phyloP scores from a whole-genome alignment of 2,888 invertebrate genomes.

The Isotomurus palustris region DNA sequence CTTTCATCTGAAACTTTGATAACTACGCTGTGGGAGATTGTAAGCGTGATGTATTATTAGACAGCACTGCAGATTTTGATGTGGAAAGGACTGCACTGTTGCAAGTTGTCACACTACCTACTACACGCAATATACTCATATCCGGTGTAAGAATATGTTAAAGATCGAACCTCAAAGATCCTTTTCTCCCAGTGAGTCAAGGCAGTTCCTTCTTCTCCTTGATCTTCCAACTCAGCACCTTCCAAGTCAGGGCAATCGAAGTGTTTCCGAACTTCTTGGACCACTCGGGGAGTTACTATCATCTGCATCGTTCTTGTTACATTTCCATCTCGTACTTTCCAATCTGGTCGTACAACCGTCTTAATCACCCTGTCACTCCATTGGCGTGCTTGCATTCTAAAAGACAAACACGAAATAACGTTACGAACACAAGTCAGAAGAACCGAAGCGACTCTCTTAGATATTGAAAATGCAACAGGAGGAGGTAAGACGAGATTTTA shows the following conservation, averaged over 20 bases:
- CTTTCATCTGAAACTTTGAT: too few species aligned
- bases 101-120: too few species aligned
- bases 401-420: conserved; percentile 1
- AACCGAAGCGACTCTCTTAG: too few species aligned
- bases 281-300: conserved; percentile 87
- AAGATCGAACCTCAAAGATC: conserved; percentile 76
- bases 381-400: conserved; percentile 81
- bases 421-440: too few species aligned
- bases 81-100: too few species aligned
- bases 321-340: conserved; percentile 74
- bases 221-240: conserved; percentile 96
- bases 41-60: too few species aligned
- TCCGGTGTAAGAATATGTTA: too few species aligned
- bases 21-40: too few species aligned
- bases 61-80: too few species aligned
- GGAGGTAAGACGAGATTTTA: too few species aligned
- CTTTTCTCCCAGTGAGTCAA: conserved; percentile 99
- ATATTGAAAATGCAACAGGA: too few species aligned
- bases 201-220: conserved; percentile 95
- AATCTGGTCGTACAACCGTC: conserved; percentile 63
- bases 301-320: conserved; percentile 72
- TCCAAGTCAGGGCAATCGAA: conserved; percentile 82
- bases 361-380: conserved; percentile 88
- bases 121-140: too few species aligned
- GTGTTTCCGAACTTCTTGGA: conserved; percentile 77